Evolutionary conservation across 2,888 invertebrate genomes (phyloP).

Genomic region (Leptinotarsa haldemani): DNA sequence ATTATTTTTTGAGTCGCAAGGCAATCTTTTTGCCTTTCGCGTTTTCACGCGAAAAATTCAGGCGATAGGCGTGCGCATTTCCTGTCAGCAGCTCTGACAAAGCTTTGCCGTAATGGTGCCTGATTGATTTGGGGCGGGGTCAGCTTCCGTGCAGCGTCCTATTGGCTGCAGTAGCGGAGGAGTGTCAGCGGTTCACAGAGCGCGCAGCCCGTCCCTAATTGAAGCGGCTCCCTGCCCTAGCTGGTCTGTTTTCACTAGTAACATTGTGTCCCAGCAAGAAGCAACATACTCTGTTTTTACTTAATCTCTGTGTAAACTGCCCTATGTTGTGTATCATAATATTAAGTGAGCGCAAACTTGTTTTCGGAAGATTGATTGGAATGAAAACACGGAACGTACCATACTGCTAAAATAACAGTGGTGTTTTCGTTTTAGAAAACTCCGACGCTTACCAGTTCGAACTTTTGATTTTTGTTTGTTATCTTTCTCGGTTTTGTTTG

Average conservation of each 20-base stretch:
- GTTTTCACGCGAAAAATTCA: slow-evolving; percentile 49
- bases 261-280: slow-evolving; percentile 67
- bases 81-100: slow-evolving; percentile 32
- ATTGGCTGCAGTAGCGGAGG: slow-evolving; percentile 51
- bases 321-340: slow-evolving; percentile 87
- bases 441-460: slow-evolving; percentile 48
- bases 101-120: slow-evolving; percentile 46
- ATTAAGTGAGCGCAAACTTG: slow-evolving; percentile 74
- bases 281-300: slow-evolving; percentile 70
- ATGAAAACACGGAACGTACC: slow-evolving; percentile 78
- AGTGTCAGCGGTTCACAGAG: slow-evolving; percentile 47
- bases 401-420: slow-evolving; percentile 64
- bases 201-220: slow-evolving; percentile 60
- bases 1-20: slow-evolving; percentile 52
- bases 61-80: slow-evolving; percentile 50
- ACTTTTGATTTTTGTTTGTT: slow-evolving; percentile 57
- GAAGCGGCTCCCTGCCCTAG: slow-evolving; percentile 66
- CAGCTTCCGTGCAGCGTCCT: slow-evolving; percentile 22
- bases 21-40: slow-evolving; percentile 51
- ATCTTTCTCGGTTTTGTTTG: slow-evolving; percentile 56
- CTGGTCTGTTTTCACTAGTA: slow-evolving; percentile 68
- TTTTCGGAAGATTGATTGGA: slow-evolving; percentile 69
- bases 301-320: slow-evolving; percentile 81
- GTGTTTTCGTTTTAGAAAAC: slow-evolving; percentile 62
- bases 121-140: slow-evolving; percentile 53